A percentile compares a stretch with the other conserved stretches of the same genome.
These are phyloP conservation scores for Drosophila seguyi DNA, from an alignment of 1,140 invertebrate genomes.

Conservation along the genomic window DNA sequence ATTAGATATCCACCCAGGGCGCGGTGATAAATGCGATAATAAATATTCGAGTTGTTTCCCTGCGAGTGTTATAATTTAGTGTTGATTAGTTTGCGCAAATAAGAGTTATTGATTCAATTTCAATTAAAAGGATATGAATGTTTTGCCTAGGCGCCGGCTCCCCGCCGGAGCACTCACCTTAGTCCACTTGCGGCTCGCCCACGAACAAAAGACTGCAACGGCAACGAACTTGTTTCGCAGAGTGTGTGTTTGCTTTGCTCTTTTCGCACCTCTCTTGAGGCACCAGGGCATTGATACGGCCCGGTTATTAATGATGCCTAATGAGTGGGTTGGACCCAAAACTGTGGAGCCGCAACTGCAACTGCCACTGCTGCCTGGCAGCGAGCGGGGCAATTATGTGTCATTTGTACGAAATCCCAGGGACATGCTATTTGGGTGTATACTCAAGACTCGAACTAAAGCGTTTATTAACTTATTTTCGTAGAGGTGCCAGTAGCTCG, in stretches of 20 bases:
- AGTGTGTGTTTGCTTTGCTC: slow-evolving; percentile 35
- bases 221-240: slow-evolving; percentile 60
- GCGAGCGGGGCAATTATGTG: slow-evolving; percentile 66
- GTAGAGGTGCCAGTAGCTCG: slow-evolving; percentile 38
- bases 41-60: slow-evolving; percentile 81
- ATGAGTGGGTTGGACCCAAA: slow-evolving; percentile 73
- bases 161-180: slow-evolving; percentile 2
- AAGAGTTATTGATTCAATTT: slow-evolving; percentile 83
- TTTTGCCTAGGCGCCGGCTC: slow-evolving; percentile 42
- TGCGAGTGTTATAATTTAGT: slow-evolving; percentile 83
- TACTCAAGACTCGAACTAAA: slow-evolving; percentile 57
- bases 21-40: slow-evolving; percentile 81
- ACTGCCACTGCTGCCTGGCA: slow-evolving; percentile 40
- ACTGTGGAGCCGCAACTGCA: slow-evolving; percentile 21
- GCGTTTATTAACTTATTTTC: slow-evolving; percentile 80
- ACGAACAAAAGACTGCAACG: slow-evolving; percentile 63
- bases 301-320: slow-evolving; percentile 77
- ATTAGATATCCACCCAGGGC: slow-evolving; percentile 56
- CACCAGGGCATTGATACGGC: slow-evolving; percentile 59
- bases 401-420: slow-evolving; percentile 64
- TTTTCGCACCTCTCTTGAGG: slow-evolving; percentile 66
- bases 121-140: slow-evolving; percentile 84
- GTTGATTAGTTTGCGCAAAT: slow-evolving; percentile 83
- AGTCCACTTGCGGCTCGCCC: slow-evolving; percentile 24
- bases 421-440: slow-evolving; percentile 65